Evolutionary conservation across 2,888 invertebrate genomes (phyloP), one percentile per base, ranked within the genome.

Genomic region (Acanthococcus lagerstroemiae): DNA sequence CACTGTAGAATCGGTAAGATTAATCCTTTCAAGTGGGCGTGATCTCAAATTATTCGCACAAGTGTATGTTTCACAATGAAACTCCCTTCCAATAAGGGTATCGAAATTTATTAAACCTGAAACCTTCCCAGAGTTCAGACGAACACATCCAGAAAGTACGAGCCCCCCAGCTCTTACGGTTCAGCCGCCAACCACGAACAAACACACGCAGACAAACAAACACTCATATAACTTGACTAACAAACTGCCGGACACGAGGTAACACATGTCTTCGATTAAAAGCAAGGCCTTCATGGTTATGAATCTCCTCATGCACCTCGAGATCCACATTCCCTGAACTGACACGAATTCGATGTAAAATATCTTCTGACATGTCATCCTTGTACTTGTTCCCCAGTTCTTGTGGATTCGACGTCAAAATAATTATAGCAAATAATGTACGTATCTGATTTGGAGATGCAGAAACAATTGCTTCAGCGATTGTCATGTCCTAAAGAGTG

Each of bases 231-330:
- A 72, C 63, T 60, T 68, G 52, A 68, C 48, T 65, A 71, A 69
- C 25, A 69, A 65, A 68, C 66, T 71, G 56, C 70, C 70, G 70
- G 71, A 72, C 70, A 73, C 73, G 67, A 73, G 67, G 68, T 70
- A 72, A 70, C 72, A 74, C 72, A 73, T 72, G 63, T 74, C 73
- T 72, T 74, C 72, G 69, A 74, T 74, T 70, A 72, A 72, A 68
- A 73, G 37, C 24, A 72, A 72, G 65, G 72, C 70, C 46, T 69
- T 56, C n/a, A n/a, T n/a, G n/a, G 61, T 73, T 72, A 66, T 71
- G 69, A 48, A 73, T 72, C 67, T 71, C 71, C 55, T 68, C 69
- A 54, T 58, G 71, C 66, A 60, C 54, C 54, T 69, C 66, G 26
- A 70, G 26, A 69, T 69, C 50, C 44, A n/a, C 63, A 69, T 69